Conservation (phyloP, 2,797 vertebrate species). For the Graptemys geographica region DNA sequence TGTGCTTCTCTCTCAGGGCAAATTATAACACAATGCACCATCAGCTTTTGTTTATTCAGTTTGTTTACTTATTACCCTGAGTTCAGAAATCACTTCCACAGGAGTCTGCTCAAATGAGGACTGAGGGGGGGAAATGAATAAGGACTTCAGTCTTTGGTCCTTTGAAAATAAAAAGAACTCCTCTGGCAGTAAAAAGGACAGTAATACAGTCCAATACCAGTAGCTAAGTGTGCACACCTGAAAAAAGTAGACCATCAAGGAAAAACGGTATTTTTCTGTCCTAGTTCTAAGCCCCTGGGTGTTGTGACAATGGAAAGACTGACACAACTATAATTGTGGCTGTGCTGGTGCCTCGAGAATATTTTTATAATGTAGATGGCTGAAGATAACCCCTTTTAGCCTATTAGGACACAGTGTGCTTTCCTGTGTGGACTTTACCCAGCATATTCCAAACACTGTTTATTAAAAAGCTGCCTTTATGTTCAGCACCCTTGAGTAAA, state of each 20-base stretch:
- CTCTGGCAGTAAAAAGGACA: not conserved
- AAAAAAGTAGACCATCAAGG: not conserved
- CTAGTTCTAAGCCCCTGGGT: not conserved
- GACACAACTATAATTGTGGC: not conserved
- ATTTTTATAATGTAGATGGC: not conserved
- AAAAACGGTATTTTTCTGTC: slow-evolving; percentile 1
- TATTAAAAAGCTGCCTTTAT: slow-evolving; percentile 27
- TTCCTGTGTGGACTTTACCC: slow-evolving; percentile 5
- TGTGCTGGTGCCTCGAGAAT: not conserved
- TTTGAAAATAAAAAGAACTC: not conserved
- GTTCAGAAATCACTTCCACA: not conserved
- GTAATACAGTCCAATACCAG: not conserved
- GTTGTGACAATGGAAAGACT: not conserved
- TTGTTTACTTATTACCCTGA: too few relatives aligned
- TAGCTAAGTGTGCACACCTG: not conserved
- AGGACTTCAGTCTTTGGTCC: not conserved
- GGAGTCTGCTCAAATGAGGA: not conserved
- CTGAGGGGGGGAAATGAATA: not conserved
- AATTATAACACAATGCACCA: not conserved
- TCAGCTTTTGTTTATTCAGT: not conserved
- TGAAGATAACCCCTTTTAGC: slow-evolving; percentile 15
- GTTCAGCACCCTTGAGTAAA: not conserved
- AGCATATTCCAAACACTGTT: not conserved
- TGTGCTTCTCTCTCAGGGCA: not conserved
- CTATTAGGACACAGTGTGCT: not conserved